A percentile compares a stretch with the other conserved stretches of the same genome.
Evolutionary conservation across 2,888 invertebrate species (phyloP).

Genomic region (Branchipolynoe longqiensis): DNA sequence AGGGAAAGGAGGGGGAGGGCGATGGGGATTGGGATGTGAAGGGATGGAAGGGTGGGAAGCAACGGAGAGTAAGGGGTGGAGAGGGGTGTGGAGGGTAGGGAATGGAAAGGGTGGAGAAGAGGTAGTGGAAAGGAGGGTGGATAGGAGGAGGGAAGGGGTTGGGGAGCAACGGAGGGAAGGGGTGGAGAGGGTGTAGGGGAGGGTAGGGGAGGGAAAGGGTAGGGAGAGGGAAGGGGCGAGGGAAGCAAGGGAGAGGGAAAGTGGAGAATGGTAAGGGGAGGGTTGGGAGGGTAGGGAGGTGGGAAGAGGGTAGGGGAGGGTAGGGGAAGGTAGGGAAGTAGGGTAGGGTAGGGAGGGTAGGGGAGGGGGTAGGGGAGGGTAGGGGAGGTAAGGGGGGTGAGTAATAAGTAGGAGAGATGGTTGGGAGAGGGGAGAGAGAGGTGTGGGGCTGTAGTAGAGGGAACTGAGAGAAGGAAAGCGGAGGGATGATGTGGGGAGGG

Average conservation of each 20-base stretch:
- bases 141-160: not conserved
- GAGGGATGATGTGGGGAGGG: conserved; percentile 3
- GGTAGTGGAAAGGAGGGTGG: not conserved
- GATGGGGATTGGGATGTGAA: too few species aligned
- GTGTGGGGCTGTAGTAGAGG: too few species aligned
- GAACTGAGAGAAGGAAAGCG: not conserved
- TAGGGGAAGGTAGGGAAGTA: conserved; percentile 2
- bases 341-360: not conserved
- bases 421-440: not conserved
- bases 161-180: not conserved
- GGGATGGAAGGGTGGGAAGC: too few species aligned
- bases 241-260: not conserved
- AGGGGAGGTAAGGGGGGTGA: not conserved
- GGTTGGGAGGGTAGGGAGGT: not conserved
- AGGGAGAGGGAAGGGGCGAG: too few species aligned
- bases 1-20: too few species aligned
- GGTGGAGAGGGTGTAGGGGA: not conserved
- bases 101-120: not conserved
- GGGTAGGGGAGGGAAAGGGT: not conserved
- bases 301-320: too few species aligned
- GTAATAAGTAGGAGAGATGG: not conserved
- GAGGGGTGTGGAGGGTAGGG: not conserved
- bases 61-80: too few species aligned
- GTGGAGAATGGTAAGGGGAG: not conserved
- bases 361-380: not conserved